Conservation (phyloP, 37 sponge, comb jelly and placozoan genomes). For the Cliona cf. orientalis region DNA sequence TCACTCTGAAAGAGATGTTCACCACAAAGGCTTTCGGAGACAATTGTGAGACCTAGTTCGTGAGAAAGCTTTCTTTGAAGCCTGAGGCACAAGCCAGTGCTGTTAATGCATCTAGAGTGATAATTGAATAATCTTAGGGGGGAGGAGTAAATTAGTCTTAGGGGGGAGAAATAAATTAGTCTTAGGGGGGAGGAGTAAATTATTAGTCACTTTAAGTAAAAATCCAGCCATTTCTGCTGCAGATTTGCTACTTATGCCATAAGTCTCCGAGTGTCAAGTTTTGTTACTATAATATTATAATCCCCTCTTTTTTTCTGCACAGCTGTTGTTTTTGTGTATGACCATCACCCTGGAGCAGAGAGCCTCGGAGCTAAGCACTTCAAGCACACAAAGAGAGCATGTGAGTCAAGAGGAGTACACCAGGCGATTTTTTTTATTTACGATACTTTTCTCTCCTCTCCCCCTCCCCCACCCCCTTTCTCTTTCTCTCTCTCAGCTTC, state of each 20-base stretch:
- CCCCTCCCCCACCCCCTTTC: conserved; percentile 9
- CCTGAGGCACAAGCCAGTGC: too few relatives aligned
- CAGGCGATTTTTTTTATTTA: not conserved
- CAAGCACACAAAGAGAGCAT: not conserved
- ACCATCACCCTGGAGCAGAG: conserved; percentile 86
- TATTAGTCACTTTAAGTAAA: too few relatives aligned
- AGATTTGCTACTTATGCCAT: too few relatives aligned
- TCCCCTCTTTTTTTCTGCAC: not conserved
- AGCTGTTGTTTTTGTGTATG: conserved; percentile 83
- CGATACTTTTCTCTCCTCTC: conserved; percentile 1
- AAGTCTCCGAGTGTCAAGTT: too few relatives aligned
- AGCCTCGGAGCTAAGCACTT: conserved; percentile 64
- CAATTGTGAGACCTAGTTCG: conserved; percentile 50
- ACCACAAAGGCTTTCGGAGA: conserved; percentile 91
- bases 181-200: not conserved
- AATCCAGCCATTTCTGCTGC: too few relatives aligned
- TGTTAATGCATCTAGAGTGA: too few relatives aligned
- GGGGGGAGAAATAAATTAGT: not conserved
- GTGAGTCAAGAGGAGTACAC: conserved; percentile 8
- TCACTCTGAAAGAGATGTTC: conserved; percentile 82
- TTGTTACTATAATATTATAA: not conserved
- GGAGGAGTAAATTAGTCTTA: not conserved
- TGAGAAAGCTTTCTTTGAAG: not conserved
- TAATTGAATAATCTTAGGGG: not conserved
- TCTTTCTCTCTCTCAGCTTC: conserved; percentile 5